A percentile compares a stretch with the other conserved stretches of the same genome.
Evolutionary conservation across 2,797 vertebrate species (phyloP).

Genomic region (Sarcophilus harrisii): DNA sequence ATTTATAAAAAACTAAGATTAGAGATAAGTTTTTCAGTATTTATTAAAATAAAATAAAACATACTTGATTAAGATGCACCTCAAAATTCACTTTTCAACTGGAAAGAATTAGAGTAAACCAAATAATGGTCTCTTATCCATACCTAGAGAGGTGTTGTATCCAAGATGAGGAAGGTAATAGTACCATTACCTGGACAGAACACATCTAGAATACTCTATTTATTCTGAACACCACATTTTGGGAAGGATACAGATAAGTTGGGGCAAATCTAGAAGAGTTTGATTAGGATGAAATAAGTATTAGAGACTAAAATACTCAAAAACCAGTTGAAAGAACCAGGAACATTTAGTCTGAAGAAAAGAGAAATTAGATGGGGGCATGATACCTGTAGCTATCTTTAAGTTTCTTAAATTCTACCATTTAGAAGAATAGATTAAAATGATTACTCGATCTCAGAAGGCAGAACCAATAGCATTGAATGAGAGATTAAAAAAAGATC

Average conservation of each 20-base stretch:
- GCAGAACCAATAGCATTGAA: background rate
- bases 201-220: background rate
- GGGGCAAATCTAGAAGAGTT: background rate
- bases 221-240: background rate
- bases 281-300: background rate
- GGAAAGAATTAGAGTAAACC: background rate
- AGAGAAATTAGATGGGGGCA: no score
- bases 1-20: background rate
- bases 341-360: background rate
- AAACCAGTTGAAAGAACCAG: background rate
- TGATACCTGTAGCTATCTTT: background rate
- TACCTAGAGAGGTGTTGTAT: background rate
- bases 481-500: background rate
- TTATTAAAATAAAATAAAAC: background rate
- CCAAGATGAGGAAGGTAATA: background rate
- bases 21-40: background rate
- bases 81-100: background rate
- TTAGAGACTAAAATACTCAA: background rate
- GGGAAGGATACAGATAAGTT: background rate
- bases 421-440: background rate
- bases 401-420: background rate
- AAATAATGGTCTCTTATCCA: background rate
- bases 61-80: background rate
- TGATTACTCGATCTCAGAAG: background rate
- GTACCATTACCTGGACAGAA: background rate